Evolutionary conservation across 2,113 vertebrate species (phyloP).

Genomic region (Madoqua kirkii): DNA sequence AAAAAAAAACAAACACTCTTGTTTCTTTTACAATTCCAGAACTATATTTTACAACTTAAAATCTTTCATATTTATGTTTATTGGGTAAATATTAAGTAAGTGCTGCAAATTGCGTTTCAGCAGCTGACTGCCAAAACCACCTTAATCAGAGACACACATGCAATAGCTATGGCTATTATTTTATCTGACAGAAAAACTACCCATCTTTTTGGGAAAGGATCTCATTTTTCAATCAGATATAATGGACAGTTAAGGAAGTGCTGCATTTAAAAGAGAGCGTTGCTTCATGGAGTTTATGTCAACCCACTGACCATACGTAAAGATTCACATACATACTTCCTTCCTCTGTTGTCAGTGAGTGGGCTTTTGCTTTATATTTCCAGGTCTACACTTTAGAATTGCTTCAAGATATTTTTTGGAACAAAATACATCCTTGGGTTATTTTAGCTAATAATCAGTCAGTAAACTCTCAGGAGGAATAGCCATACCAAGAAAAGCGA

Average conservation of each 20-base stretch:
- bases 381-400: background rate
- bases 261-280: background rate
- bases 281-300: background rate
- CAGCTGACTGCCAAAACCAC: background rate
- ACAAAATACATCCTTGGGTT: background rate
- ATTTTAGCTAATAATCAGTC: background rate
- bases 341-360: background rate
- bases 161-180: background rate
- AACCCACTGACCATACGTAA: background rate
- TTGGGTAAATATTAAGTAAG: background rate
- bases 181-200: background rate
- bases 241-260: background rate
- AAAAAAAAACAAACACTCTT: background rate
- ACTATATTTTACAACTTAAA: background rate
- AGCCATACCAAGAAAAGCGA: background rate
- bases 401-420: background rate
- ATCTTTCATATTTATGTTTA: background rate
- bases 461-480: background rate
- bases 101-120: background rate
- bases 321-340: background rate
- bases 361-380: background rate
- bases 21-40: background rate
- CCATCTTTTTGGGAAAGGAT: background rate
- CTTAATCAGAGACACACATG: background rate
- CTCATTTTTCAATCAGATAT: constrained; percentile 30